phyloP scores from a whole-genome alignment of 2,113 vertebrate species.

The Semicossyphus pulcher region DNA sequence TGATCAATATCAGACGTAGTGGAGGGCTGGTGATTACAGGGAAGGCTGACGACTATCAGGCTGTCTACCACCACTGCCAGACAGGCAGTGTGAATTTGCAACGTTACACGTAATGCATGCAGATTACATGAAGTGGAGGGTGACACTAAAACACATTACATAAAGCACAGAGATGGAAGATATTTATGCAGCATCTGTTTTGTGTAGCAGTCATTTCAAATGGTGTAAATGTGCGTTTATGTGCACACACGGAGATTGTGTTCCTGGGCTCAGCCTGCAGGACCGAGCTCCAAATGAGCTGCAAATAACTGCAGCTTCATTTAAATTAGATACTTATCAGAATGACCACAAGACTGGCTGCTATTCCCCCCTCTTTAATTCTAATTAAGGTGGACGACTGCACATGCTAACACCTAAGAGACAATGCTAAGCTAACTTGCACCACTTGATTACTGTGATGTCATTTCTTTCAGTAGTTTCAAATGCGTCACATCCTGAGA shows the following conservation, averaged over 20 bases:
- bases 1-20: constrained; percentile 80
- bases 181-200: constrained; percentile 11
- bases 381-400: neutral
- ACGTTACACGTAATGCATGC: constrained; percentile 15
- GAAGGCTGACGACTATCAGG: constrained; percentile 58
- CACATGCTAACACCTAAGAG: neutral
- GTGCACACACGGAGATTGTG: neutral
- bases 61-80: constrained; percentile 46
- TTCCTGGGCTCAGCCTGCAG: neutral
- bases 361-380: constrained; percentile 10
- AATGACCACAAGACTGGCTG: neutral
- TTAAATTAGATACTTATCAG: neutral
- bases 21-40: constrained; percentile 68
- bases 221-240: constrained; percentile 16
- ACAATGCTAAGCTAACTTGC: neutral
- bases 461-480: too few species aligned
- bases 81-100: constrained; percentile 36
- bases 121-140: constrained; percentile 11
- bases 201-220: neutral
- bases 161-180: neutral
- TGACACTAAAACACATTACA: constrained; percentile 13
- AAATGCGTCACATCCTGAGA: neutral
- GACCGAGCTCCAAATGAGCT: neutral
- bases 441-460: too few species aligned
- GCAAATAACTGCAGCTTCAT: neutral